phyloP scores from a whole-genome alignment of 2,888 invertebrate species.

The Tryphoninae sp. region DNA sequence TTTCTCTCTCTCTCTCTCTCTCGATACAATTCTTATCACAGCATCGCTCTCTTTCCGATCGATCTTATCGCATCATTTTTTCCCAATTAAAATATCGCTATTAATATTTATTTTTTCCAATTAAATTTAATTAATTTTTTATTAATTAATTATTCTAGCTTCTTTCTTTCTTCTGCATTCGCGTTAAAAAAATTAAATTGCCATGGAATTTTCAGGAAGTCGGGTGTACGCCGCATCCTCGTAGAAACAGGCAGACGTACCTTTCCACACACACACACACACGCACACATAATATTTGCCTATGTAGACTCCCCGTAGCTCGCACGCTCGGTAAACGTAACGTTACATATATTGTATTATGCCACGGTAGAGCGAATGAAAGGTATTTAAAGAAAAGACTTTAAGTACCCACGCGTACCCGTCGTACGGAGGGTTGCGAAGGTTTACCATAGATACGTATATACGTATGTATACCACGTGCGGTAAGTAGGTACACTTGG shows the following conservation, averaged over 20 bases:
- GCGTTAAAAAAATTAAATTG: neutral
- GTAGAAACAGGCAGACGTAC: constrained; percentile 6
- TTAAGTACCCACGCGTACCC: constrained; percentile 50
- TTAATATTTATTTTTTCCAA: no score
- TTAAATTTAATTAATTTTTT: no score
- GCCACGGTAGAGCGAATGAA: constrained; percentile 59
- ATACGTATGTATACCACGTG: constrained; percentile 34
- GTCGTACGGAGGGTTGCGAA: constrained; percentile 20
- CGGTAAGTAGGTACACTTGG: constrained; percentile 47
- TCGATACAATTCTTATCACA: neutral
- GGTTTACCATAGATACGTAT: constrained; percentile 5
- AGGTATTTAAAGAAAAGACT: constrained; percentile 61
- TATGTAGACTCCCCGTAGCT: constrained; percentile 16
- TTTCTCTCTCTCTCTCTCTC: neutral
- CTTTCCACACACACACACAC: neutral
- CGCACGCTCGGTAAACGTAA: constrained; percentile 52
- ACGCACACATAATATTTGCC: neutral
- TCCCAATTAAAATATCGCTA: no score
- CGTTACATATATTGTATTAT: constrained; percentile 33
- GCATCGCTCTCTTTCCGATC: no score
- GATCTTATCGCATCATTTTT: no score
- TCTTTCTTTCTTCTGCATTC: neutral
- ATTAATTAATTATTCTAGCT: neutral
- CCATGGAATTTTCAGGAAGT: constrained; percentile 25
- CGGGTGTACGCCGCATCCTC: constrained; percentile 25